Evolutionary conservation across 1,140 invertebrate genomes (phyloP), one percentile per base, ranked within the genome.

Genomic region (Drosophila tropicalis): DNA sequence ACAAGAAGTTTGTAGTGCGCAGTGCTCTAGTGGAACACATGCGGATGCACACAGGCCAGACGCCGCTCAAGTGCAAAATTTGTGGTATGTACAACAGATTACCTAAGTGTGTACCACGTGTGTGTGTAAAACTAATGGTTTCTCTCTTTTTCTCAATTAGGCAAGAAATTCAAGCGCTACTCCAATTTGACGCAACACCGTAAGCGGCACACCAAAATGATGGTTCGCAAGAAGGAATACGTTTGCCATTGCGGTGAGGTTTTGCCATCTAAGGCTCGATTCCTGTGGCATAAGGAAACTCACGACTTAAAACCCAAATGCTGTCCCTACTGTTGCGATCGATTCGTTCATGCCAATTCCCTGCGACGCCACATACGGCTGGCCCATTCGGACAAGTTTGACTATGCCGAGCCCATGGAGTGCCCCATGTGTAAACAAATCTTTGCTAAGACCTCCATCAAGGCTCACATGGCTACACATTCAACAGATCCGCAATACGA

Each of bases 171-270:
- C 92, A 94, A 96, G 22, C 94, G 97, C 13, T 95, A 97, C 91
- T 97, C 96, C 62, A 97, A 97, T 91, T 94, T 98, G 79, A 96
- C 96, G 12, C 96, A 97, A 83, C 97, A 98, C 91, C 95, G 96
- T 74, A 96, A 95, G 79, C 92, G 94, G 6, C 94, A 95, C 89
- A 95, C 95, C 82, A 92, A 95, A 15, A 94, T 95, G 72, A 93
- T 94, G 17, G 95, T 95, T 74, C 94, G 94, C 62, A 95, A 95
- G 76, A 96, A 96, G 85, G 96, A 97, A 90, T 97, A 95, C 83
- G 95, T 97, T 79, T 96, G 96, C 79, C 94, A 95, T 61, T 97
- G 96, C 90, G 96, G 96, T 17, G 95, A 96, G 70, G 94, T 97
- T 13, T 95, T 97, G 90, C 95, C 96, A 73, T 96, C 96, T 25